A percentile compares a stretch with the other conserved stretches of the same genome.
phyloP scores from a whole-genome alignment of 2,888 invertebrate genomes.

The Hermaeophaga mercurialis region DNA sequence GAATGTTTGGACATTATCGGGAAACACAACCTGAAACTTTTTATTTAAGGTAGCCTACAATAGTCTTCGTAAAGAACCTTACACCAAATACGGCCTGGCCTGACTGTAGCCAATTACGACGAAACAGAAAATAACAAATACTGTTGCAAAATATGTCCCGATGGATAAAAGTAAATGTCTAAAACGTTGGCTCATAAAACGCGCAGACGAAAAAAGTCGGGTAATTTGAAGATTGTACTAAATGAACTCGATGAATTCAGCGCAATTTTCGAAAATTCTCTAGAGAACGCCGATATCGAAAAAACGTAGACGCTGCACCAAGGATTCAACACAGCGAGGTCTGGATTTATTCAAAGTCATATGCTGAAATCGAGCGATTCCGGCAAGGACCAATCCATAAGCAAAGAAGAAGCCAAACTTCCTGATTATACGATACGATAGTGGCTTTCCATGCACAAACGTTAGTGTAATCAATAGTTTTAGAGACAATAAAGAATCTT shows the following conservation, averaged over 20 bases:
- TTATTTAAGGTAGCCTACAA: too few species aligned
- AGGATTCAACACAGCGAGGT: conserved; percentile 51
- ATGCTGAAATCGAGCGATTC: conserved; percentile 42
- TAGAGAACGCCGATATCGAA: conserved; percentile 43
- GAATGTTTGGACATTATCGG: too few species aligned
- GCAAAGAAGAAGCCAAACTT: conserved; percentile 43
- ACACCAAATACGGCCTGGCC: conserved; percentile 81
- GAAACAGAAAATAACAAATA: conserved; percentile 76
- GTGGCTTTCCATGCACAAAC: conserved; percentile 46
- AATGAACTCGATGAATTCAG: conserved; percentile 53
- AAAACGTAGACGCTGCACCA: conserved; percentile 39
- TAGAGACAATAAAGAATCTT: conserved; percentile 43
- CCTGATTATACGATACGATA: conserved; percentile 43
- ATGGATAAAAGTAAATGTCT: conserved; percentile 65
- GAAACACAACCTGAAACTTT: too few species aligned
- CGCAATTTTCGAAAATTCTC: conserved; percentile 51
- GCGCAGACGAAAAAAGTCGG: conserved; percentile 65
- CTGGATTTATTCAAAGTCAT: conserved; percentile 57
- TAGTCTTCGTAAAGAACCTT: conserved; percentile 75
- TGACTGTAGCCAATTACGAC: conserved; percentile 79
- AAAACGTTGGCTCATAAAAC: conserved; percentile 42
- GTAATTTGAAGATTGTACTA: conserved; percentile 51
- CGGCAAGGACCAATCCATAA: conserved; percentile 40
- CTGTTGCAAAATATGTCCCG: conserved; percentile 86
- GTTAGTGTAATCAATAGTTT: conserved; percentile 43